Evolutionary conservation across 2,888 invertebrate genomes (phyloP), one percentile per base, ranked within the genome.

Genomic region (Helicoverpa assulta): DNA sequence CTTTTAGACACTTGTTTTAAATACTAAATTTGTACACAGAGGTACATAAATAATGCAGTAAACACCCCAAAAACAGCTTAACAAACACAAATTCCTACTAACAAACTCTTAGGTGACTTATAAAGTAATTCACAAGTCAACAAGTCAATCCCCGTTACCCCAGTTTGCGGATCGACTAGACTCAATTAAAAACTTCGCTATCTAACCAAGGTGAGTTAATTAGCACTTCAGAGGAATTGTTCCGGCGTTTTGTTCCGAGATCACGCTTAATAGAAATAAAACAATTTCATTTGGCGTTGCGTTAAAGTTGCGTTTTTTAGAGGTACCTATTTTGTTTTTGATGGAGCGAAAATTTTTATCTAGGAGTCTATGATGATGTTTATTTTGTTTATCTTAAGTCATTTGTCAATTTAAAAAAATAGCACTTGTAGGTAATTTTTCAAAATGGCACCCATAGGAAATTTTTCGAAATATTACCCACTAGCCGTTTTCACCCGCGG

Each of bases 151-250:
- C 33, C 50, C 47, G 53, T 66, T 55, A 61, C 54, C 29, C 51
- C 61, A 21, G 57, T 56, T 73, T 68, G 21, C 61, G 52, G 78
- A 83, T 83, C 74, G 83, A 76, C 70, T 73, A 79, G 87, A 89
- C 88, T 91, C 92, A 93, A 93, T 92, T 92, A 92, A 91, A 91
- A 92, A 91, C 88, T 91, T 91, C 86, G 84, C 82, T 86, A 83
- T 84, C 79, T 85, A 66, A 83, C 86, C 82, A 86, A 89, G 88
- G 86, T 83, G 86, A 88, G 88, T 91, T 91, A 91, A 92, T 88
- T 90, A 87, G 83, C 82, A 87, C 86, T 89, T 87, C 73, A 78
- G 76, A 70, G 73, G 78, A 76, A 84, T 85, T 85, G 85, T 80
- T 80, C 70, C 74, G 76, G 63, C 82, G 77, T 78, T 82, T 84